Conservation (phyloP, 2,113 vertebrate genomes). For the Psammodynastes pulverulentus region DNA sequence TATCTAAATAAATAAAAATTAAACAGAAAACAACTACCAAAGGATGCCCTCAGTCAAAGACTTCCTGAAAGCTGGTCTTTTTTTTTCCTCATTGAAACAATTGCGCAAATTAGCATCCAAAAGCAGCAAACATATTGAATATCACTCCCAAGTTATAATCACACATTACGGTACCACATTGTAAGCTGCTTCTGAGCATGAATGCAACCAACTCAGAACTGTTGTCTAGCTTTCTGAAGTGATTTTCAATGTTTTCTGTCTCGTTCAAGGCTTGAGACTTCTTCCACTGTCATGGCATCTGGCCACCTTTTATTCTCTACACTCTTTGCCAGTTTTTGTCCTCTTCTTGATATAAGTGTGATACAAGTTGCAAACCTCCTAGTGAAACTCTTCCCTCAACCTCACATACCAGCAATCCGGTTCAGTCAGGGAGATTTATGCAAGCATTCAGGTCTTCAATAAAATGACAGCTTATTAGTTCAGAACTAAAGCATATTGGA, state of each 20-base stretch:
- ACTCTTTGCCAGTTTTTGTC: background rate
- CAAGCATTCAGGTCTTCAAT: background rate
- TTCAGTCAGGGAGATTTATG: background rate
- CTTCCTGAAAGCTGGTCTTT: background rate
- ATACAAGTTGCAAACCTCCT: background rate
- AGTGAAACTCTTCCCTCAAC: background rate
- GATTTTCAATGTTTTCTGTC: background rate
- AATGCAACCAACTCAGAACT: background rate
- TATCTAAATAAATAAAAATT: background rate
- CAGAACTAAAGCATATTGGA: background rate
- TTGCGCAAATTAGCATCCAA: background rate
- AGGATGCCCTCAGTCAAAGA: background rate
- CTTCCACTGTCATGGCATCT: background rate
- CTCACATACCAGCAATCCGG: background rate
- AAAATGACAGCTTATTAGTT: background rate
- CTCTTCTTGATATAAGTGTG: background rate
- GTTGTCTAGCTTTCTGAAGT: background rate
- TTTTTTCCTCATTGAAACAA: background rate
- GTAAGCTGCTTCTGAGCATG: background rate
- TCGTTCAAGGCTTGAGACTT: background rate
- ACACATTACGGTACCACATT: background rate
- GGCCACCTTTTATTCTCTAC: background rate
- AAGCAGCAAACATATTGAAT: background rate
- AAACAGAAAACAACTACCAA: background rate
- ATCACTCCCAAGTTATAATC: background rate